A percentile compares a stretch with the other conserved stretches of the same genome.
Evolutionary conservation across 2,113 vertebrate genomes (phyloP).

Genomic region (Salvelinus alpinus): DNA sequence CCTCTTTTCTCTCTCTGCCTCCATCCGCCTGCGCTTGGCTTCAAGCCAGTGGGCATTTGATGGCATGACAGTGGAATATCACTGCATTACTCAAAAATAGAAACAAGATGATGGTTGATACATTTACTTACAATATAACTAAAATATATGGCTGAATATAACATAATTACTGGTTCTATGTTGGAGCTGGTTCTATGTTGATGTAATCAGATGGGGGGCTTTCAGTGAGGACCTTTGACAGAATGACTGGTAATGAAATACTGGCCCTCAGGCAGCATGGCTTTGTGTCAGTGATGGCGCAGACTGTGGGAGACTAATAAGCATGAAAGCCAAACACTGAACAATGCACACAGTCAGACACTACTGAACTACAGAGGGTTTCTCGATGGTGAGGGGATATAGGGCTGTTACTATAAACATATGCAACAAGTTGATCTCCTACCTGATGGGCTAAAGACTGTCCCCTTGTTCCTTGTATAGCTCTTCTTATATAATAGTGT

Average conservation of each 20-base stretch:
- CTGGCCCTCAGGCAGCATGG: background rate
- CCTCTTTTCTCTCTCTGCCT: slow-evolving; percentile 13
- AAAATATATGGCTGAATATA: background rate
- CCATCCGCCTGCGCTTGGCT: slow-evolving; percentile 1
- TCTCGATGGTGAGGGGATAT: background rate
- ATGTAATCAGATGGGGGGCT: background rate
- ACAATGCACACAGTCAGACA: background rate
- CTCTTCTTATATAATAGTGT: no score
- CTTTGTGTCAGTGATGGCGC: background rate
- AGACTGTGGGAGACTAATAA: slow-evolving; percentile 4
- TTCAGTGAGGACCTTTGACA: background rate
- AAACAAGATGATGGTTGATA: background rate
- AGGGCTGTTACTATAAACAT: background rate
- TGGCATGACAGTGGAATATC: background rate
- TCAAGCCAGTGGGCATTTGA: no score
- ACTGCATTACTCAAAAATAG: background rate
- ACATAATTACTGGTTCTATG: background rate
- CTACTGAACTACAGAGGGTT: background rate
- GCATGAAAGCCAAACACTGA: background rate
- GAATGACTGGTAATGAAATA: background rate
- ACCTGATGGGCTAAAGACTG: no score
- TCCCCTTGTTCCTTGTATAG: no score
- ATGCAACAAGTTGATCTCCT: no score
- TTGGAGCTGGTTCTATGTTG: background rate
- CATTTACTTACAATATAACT: background rate